Percentiles rank a stretch among this genome's conserved stretches.
phyloP scores from a whole-genome alignment of 1,140 invertebrate genomes.

The Aphis craccivora region DNA sequence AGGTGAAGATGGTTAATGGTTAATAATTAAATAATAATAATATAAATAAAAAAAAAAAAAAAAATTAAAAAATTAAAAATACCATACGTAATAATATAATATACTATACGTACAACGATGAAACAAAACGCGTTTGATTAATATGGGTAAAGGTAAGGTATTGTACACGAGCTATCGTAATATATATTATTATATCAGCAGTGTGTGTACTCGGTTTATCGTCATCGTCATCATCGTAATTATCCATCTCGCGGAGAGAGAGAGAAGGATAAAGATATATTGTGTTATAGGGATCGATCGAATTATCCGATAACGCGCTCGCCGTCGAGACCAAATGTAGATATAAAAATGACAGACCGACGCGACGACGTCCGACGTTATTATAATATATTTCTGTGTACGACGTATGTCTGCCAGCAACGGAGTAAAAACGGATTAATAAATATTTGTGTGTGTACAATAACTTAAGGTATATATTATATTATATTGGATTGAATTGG shows the following conservation, averaged over 20 bases:
- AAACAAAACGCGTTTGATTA: slow-evolving; percentile 8
- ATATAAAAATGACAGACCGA: slow-evolving; percentile 35
- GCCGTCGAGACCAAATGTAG: neutral
- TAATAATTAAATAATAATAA: slow-evolving; percentile 52
- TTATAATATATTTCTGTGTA: neutral
- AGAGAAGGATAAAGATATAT: too few species aligned
- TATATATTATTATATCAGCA: neutral
- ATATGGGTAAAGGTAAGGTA: neutral
- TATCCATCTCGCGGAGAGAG: neutral
- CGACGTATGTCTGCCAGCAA: neutral
- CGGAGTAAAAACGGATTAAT: neutral
- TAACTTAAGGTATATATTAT: neutral
- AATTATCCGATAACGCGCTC: slow-evolving; percentile 25
- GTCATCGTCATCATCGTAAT: neutral
- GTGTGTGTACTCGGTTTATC: neutral
- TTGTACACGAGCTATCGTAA: neutral
- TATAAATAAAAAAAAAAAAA: neutral
- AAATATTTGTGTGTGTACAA: neutral
- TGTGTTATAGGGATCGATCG: slow-evolving; percentile 26
- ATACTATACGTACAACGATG: neutral
- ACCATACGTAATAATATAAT: neutral
- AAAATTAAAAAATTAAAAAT: slow-evolving; percentile 26
- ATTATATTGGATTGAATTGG: slow-evolving; percentile 33
- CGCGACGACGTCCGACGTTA: neutral
- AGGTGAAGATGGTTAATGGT: slow-evolving; percentile 34